phyloP scores from a whole-genome alignment of 1,140 invertebrate species.

The Anastrepha obliqua region DNA sequence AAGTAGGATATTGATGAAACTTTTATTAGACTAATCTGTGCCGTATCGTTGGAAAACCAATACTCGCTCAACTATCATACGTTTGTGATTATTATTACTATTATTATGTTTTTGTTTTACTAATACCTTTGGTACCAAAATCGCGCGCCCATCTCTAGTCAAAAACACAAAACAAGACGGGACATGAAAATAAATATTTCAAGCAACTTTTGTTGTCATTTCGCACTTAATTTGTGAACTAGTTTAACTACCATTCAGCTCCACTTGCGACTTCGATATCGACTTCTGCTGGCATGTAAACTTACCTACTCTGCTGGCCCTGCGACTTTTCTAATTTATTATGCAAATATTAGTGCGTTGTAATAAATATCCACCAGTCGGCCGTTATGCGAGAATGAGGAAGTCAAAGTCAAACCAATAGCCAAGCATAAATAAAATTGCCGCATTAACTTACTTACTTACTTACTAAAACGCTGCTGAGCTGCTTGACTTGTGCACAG shows the following conservation, averaged over 20 bases:
- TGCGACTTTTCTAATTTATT: conserved; percentile 10
- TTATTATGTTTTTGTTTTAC: too few relatives aligned
- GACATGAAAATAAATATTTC: background rate
- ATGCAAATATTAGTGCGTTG: conserved; percentile 21
- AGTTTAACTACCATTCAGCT: background rate
- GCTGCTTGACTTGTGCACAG: conserved; percentile 3
- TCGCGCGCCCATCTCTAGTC: too few relatives aligned
- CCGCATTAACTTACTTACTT: conserved; percentile 12
- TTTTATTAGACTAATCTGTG: too few relatives aligned
- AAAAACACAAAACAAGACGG: too few relatives aligned
- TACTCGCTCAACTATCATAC: too few relatives aligned
- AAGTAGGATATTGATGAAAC: too few relatives aligned
- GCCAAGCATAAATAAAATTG: conserved; percentile 45
- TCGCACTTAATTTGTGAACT: conserved; percentile 42
- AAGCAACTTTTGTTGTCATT: background rate
- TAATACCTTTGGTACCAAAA: too few relatives aligned
- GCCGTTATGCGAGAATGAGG: conserved; percentile 14
- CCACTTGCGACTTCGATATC: conserved; percentile 3
- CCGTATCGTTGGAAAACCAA: too few relatives aligned
- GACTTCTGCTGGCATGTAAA: background rate
- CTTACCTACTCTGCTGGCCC: background rate
- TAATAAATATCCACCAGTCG: background rate
- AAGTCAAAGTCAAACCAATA: background rate
- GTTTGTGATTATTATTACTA: too few relatives aligned
- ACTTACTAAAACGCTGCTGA: background rate